A percentile compares a stretch with the other conserved stretches of the same genome.
Evolutionary conservation across 2,797 vertebrate species (phyloP).

Genomic region (Microtus obscurus): DNA sequence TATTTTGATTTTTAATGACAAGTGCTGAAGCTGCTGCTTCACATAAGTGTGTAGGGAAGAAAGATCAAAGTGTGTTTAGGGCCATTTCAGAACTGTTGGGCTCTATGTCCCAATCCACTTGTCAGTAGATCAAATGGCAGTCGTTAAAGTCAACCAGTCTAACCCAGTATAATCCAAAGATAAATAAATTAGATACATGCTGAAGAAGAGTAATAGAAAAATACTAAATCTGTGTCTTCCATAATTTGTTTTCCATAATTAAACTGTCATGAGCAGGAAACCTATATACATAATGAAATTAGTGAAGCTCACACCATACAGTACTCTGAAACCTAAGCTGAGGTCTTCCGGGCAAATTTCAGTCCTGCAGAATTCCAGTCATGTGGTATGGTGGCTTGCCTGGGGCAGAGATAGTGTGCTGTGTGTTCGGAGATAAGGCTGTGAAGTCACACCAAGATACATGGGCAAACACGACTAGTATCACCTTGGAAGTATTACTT

Average conservation of each 20-base stretch:
- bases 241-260: not conserved
- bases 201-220: not conserved
- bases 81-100: not conserved
- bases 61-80: not conserved
- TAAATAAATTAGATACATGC: not conserved
- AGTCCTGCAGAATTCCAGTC: not conserved
- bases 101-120: not conserved
- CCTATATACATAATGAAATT: not conserved
- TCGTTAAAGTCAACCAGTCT: not conserved
- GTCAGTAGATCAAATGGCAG: not conserved
- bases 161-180: not conserved
- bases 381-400: accelerated
- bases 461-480: too few relatives aligned
- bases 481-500: accelerated
- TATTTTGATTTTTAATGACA: not conserved
- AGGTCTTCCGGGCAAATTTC: not conserved
- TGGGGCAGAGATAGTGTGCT: too few relatives aligned
- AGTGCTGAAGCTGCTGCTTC: not conserved
- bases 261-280: not conserved
- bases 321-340: not conserved
- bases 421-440: not conserved
- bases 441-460: not conserved
- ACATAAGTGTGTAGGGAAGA: not conserved
- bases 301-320: not conserved
- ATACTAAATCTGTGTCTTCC: not conserved